Base-by-base conservation (phyloP, 2,797 vertebrate species). In the Sphenodon punctatus region DNA sequence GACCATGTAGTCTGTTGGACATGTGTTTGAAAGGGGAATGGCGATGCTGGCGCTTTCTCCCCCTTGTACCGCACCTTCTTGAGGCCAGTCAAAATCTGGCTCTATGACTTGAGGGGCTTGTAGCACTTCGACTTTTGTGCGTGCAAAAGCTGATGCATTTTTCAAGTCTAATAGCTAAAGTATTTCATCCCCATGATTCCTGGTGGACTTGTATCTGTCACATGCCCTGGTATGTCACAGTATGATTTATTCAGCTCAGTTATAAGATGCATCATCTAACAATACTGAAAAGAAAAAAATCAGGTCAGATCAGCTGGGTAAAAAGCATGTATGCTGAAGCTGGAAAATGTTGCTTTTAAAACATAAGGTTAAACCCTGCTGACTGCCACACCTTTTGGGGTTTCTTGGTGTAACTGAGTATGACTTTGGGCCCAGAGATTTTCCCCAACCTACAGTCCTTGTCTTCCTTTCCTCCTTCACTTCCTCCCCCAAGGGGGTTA, bases 241-340 rank as follows among this genome's bases (percentile, higher is more conserved):
- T 10, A 22, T 46, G 63, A 74, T 76, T 86, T 84, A 56, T 68
- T 86, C 69, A 71, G 36, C 51, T 63, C 78, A 56, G 64, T 43
- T 41, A n/a, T n/a, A n/a, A 32, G 42, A 17, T 71, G 42, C 69
- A 68, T 49, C 55, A 45, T 4, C 77, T 85, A 9, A 16, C 45
- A 58, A 6, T 32, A 56, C 32, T 39, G 59, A 45, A 20, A 16
- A 27, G 46, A 14, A 78, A 63, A 27, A 14, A 74, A 38, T 1
- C 10, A 53, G 48, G 41, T 48, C 20, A 67, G 45, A 75, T 41
- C 10, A 67, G 12, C 53, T 41, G n/a, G 23, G 11, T 67, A 30
- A 65, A 72, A 66, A 59, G 0, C 6, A 45, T 30, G 1, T 64
- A 48, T 82, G 86, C 80, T 3, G 10, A 69, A 56, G 86, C 41